phyloP scores from a whole-genome alignment of 2,797 vertebrate species.

The Gambusia yucatana region DNA sequence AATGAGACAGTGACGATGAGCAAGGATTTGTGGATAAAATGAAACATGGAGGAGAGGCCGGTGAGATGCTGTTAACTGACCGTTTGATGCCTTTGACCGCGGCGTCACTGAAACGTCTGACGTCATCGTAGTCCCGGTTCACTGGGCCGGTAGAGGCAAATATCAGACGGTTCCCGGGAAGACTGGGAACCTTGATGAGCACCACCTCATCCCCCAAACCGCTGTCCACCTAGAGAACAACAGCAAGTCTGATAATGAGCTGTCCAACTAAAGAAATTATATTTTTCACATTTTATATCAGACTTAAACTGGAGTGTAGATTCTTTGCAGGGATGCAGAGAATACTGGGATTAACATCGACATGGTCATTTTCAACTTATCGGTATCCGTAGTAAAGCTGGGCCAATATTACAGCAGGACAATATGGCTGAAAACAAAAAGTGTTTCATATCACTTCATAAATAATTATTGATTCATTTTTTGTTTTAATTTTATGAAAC shows the following conservation, averaged over 20 bases:
- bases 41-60: neutral
- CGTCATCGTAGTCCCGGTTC: conserved; percentile 85
- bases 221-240: conserved; percentile 75
- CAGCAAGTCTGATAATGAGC: neutral
- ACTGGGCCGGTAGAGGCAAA: conserved; percentile 83
- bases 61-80: conserved; percentile 45
- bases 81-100: conserved; percentile 79
- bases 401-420: neutral
- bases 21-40: neutral
- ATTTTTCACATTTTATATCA: neutral
- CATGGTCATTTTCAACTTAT: neutral
- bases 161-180: conserved; percentile 82
- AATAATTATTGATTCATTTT: no score
- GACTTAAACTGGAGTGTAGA: neutral
- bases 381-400: neutral
- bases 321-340: neutral
- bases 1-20: conserved; percentile 6
- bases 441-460: no score
- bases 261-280: neutral
- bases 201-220: conserved; percentile 78
- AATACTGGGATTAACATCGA: neutral
- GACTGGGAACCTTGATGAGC: conserved; percentile 75
- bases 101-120: conserved; percentile 82
- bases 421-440: no score
- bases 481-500: no score